phyloP scores from a whole-genome alignment of 2,113 vertebrate species.

The Nycticryphes semicollaris region DNA sequence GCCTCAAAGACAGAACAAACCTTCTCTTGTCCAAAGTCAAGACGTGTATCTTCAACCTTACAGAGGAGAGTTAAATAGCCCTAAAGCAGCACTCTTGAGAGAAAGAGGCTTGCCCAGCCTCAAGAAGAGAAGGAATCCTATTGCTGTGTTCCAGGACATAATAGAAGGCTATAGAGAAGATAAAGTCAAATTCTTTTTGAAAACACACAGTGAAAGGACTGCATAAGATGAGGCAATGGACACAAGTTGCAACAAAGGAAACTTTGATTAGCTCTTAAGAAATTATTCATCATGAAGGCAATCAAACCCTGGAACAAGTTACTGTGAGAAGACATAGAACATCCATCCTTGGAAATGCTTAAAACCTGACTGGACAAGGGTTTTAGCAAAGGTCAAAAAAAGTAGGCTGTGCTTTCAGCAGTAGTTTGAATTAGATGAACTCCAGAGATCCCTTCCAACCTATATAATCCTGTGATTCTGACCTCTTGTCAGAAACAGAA shows the following conservation, averaged over 20 bases:
- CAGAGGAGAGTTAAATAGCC: neutral
- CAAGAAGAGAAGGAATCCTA: neutral
- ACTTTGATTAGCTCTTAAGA: neutral
- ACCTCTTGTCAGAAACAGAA: neutral
- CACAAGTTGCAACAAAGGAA: neutral
- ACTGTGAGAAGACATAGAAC: neutral
- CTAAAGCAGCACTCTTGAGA: neutral
- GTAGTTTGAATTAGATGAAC: neutral
- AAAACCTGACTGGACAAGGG: neutral
- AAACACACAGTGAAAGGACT: neutral
- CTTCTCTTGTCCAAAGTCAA: neutral
- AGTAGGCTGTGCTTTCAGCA: neutral
- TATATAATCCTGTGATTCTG: neutral
- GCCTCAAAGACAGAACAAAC: neutral
- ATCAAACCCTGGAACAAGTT: neutral
- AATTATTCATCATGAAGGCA: neutral
- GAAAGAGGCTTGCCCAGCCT: neutral
- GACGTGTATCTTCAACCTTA: neutral
- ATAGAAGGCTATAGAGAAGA: neutral
- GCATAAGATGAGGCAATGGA: neutral
- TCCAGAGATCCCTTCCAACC: neutral
- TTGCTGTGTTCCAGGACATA: neutral
- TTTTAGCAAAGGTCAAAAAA: neutral
- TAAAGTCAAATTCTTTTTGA: neutral
- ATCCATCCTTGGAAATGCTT: neutral